These are phyloP conservation scores for Mycalesis mineus DNA, from an alignment of 2,888 invertebrate species.

Conservation along the genomic window DNA sequence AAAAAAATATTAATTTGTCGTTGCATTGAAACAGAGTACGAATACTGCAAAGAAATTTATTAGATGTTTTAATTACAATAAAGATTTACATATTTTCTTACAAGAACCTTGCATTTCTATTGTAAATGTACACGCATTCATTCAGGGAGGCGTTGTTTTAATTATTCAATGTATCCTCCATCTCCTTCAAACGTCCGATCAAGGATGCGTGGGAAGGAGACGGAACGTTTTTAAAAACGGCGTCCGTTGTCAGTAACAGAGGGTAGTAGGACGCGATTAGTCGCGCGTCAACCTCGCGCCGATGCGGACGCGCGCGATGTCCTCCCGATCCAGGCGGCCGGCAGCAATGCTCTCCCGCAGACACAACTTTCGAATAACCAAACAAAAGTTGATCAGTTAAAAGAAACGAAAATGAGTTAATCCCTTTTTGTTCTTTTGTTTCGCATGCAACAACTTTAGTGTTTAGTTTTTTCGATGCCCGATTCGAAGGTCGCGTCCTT, in stretches of 20 bases:
- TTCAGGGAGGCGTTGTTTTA: conserved; percentile 55
- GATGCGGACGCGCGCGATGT: conserved; percentile 67
- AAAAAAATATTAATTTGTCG: no score
- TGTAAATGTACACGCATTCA: conserved; percentile 54
- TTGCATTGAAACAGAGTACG: no score
- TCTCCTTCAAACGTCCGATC: conserved; percentile 38
- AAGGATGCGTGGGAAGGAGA: conserved; percentile 38
- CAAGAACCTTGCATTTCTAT: conserved; percentile 57
- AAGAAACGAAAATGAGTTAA: conserved; percentile 56
- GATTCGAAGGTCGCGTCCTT: conserved; percentile 71
- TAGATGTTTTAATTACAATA: no score
- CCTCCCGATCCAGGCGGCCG: conserved; percentile 58
- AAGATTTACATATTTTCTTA: conserved; percentile 38
- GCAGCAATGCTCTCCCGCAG: conserved; percentile 73
- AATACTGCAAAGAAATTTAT: no score
- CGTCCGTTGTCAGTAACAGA: conserved; percentile 17
- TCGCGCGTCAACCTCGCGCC: conserved; percentile 51
- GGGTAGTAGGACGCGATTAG: conserved; percentile 39
- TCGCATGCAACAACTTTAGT: conserved; percentile 48
- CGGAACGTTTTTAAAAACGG: conserved; percentile 32
- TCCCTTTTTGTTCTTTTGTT: conserved; percentile 36
- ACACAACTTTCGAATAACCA: conserved; percentile 72
- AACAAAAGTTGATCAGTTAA: conserved; percentile 50
- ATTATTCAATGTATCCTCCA: conserved; percentile 58
- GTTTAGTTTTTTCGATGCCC: conserved; percentile 64